Base-by-base conservation (phyloP, 2,113 vertebrate genomes). In the Gnathonemus longibarbis region DNA sequence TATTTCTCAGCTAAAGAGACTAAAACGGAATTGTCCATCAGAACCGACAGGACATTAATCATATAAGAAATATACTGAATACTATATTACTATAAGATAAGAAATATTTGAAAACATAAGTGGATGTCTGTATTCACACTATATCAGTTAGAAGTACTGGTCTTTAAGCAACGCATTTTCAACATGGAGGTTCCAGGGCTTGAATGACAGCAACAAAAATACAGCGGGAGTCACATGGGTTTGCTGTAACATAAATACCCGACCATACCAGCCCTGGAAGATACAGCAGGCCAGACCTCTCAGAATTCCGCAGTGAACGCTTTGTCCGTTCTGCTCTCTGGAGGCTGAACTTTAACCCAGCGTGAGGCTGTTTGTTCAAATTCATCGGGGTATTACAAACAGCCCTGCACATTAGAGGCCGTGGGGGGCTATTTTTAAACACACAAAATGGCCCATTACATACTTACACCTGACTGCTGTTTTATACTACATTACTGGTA, bases 361-460 rank as follows among this genome's bases (percentile, higher is more conserved):
- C n/a, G 19, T 52, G 52, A 93, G 88, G 90, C 80, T 91, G 90
- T 91, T 90, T 92, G 91, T 93, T 95, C 93, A 92, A 93, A 94
- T 94, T 94, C 92, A 92, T 91, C 91, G 92, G 91, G 91, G 92
- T 91, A 89, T 91, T 62, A 91, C 70, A 70, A 91, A 91, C 89
- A 83, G 90, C 90, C 66, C 91, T 91, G 89, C 62, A 92, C 92
- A 92, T 62, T 77, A 70, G 88, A 49, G 27, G 53, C 42, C 15
- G 27, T 46, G 56, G 50, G 70, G 90, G 17, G 74, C 53, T 35
- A 66, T 27, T 66, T 66, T 66, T 66, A 70, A 70, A 31, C 27
- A 70, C 62, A 70, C 62, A 66, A 66, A 66, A 66, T 27, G n/a
- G 62, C n/a, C n/a, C 62, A 66, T 66, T 66, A 27, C 62, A 70